Evolutionary conservation across 64 coral and sea anemone genomes (phyloP), one percentile per base, ranked within the genome.

Genomic region (Hydrozoanthus tunicans): DNA sequence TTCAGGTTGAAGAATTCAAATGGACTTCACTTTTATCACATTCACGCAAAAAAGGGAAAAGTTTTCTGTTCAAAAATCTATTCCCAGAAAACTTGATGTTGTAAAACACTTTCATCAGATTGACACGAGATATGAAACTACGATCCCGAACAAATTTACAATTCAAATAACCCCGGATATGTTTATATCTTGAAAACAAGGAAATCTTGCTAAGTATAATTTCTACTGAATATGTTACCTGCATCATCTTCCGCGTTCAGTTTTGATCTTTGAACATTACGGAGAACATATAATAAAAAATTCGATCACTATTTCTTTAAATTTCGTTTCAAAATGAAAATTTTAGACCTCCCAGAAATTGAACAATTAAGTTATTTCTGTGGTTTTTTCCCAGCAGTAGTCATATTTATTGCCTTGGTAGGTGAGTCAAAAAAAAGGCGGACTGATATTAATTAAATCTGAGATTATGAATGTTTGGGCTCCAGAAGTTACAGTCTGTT

Each of bases 401-500:
- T n/a, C 6, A 51, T 12, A 27, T 27, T 43, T 51, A 12, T 27
- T n/a, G 5, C 15, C 24, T 27, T 10, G 5, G 9, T 8, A 25
- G 51, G 7, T 4, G 11, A 43, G 10, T 88, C 20, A 86, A 58
- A 7, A n/a, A 86, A 56, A 73, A 57, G 59, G 11, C 13, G 43
- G 43, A 62, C 4, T 26, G 20, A 54, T 56, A n/a, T 43, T 43
- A 43, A 43, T 43, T 43, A 43, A 43, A 43, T 43, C 32, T 43
- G 32, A 43, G 32, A 43, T 43, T 43, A 43, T 43, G 32, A 64
- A 59, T 13, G 57, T 86, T 81, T 25, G 13, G 53, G 32, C 68
- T 86, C 53, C 83, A 4, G 25, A 8, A 86, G 83, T 75, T 74
- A 1, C 83, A 63, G 4, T 86, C 83, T 86, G 63, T 86, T 54